Percentiles rank a stretch among this genome's conserved stretches.
These are phyloP conservation scores for Lasioglossum calceatum DNA, from an alignment of 2,888 invertebrate species.

Conservation along the genomic window DNA sequence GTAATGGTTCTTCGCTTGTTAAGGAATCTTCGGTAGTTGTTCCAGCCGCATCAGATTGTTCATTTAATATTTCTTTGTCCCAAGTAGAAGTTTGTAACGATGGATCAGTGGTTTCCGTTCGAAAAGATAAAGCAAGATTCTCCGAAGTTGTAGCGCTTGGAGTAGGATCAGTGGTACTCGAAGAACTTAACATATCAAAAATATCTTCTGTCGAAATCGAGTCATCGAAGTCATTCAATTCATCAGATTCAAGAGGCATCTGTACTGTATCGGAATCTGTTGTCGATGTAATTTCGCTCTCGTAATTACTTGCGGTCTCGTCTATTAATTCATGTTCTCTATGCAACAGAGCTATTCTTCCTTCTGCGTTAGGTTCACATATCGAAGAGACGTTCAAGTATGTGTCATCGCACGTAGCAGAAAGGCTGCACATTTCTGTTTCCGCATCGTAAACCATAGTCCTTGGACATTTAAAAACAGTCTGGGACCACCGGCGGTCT, in stretches of 20 bases:
- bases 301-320: neutral
- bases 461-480: slow-evolving; percentile 77
- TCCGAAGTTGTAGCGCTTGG: neutral
- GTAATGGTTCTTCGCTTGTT: neutral
- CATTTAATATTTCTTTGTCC: neutral
- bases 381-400: neutral
- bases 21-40: neutral
- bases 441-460: slow-evolving; percentile 70
- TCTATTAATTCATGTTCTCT: neutral
- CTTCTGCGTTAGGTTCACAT: neutral
- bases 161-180: neutral
- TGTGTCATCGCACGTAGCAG: slow-evolving; percentile 18
- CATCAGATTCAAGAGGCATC: neutral
- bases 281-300: neutral
- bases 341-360: neutral
- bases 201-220: slow-evolving; percentile 11
- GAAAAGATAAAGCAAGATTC: neutral
- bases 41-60: neutral
- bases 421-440: slow-evolving; percentile 64
- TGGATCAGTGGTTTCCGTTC: neutral
- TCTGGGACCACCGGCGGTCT: slow-evolving; percentile 80
- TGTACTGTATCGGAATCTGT: neutral
- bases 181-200: slow-evolving; percentile 6
- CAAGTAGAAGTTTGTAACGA: slow-evolving; percentile 1
- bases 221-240: neutral